phyloP scores from a whole-genome alignment of 2,113 vertebrate species.

The Apteryx mantelli region DNA sequence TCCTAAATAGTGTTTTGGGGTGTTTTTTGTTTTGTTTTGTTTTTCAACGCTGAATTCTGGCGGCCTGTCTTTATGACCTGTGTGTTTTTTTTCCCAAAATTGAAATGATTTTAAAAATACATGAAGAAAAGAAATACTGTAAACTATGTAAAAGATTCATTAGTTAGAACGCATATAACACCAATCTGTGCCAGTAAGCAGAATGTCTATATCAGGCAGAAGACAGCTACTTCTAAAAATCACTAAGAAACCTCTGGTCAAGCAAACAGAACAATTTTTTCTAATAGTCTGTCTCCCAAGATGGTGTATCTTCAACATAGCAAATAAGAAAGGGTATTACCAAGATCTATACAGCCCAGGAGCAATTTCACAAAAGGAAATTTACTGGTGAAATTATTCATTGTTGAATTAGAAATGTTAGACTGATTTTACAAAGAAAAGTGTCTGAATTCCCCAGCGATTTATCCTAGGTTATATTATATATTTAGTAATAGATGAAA shows the following conservation, averaged over 20 bases:
- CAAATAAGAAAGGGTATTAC: not conserved
- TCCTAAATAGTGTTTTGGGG: not conserved
- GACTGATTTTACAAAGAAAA: not conserved
- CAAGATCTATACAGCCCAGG: not conserved
- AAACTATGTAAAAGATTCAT: not conserved
- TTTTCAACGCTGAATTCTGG: not conserved
- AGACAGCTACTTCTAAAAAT: not conserved
- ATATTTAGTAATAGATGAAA: not conserved
- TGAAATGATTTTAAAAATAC: not conserved
- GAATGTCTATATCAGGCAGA: not conserved
- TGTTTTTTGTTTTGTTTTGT: too few relatives aligned
- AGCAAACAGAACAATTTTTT: not conserved
- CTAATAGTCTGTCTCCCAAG: not conserved
- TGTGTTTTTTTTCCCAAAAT: not conserved
- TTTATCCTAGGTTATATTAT: not conserved
- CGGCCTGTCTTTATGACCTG: not conserved
- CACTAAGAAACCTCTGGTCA: not conserved
- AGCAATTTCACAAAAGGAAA: not conserved
- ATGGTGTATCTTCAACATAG: not conserved
- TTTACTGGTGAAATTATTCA: not conserved
- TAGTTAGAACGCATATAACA: not conserved
- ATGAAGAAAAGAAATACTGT: not conserved
- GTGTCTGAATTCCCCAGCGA: not conserved
- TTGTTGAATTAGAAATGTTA: not conserved
- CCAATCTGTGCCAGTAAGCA: not conserved